Conservation (phyloP, 1,140 invertebrate species). For the Drusus annulatus region DNA sequence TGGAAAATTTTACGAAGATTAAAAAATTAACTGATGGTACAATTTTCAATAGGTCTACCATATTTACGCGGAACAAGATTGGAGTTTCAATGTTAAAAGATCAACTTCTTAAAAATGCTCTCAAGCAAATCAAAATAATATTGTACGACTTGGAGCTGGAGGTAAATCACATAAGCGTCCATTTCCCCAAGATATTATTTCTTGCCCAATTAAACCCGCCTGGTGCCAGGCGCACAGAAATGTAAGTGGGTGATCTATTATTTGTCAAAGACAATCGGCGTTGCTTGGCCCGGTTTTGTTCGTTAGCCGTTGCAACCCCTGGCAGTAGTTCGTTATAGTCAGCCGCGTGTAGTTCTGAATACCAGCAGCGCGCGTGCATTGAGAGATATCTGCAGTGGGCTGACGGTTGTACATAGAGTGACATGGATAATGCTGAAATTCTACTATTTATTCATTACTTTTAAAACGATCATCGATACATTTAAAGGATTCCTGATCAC, state of each 20-base stretch:
- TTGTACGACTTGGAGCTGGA: too few relatives aligned
- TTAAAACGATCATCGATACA: too few relatives aligned
- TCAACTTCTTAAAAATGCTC: too few relatives aligned
- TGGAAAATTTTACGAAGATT: too few relatives aligned
- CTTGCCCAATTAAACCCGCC: neutral
- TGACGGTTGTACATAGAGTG: neutral
- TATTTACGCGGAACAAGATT: too few relatives aligned
- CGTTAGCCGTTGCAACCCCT: neutral
- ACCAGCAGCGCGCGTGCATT: conserved; percentile 12
- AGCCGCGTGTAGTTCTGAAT: neutral
- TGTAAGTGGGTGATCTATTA: conserved; percentile 34
- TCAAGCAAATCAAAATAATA: too few relatives aligned
- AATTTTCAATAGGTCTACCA: too few relatives aligned
- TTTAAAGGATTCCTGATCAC: too few relatives aligned
- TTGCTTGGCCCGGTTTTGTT: conserved; percentile 21
- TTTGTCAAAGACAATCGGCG: conserved; percentile 49
- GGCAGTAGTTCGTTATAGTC: neutral
- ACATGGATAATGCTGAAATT: neutral
- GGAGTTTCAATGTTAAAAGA: too few relatives aligned
- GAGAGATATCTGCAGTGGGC: conserved; percentile 13
- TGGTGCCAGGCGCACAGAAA: neutral
- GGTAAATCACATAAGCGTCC: too few relatives aligned
- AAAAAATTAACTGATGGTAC: too few relatives aligned
- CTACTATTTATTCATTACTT: too few relatives aligned
- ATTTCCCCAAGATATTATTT: neutral